Evolutionary conservation across 2,888 invertebrate species (phyloP), one percentile per base, ranked within the genome.

Genomic region (Linnaemya vulpina): DNA sequence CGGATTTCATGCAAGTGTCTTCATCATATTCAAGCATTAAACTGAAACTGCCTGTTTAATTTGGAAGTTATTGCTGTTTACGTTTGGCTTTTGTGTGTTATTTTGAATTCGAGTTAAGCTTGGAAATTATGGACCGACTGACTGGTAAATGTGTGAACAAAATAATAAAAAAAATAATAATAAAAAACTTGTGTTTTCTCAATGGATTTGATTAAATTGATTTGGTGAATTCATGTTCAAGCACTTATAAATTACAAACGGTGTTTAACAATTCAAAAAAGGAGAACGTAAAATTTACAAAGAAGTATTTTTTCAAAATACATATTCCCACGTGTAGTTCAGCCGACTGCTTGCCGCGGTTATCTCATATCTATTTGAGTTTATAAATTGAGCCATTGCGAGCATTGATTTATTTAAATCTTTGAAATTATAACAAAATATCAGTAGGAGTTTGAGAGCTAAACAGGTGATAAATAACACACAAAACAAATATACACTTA

Each of bases 381-480:
- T 11, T 58, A 25, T 73, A 73, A 58, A 73, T 80, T 67, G 71
- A 71, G 30, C 51, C 13, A 49, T 55, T 55, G 22, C 53, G 20
- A 53, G 35, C 35, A 58, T 10, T 46, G 25, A 58, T 78, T 62
- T 74, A 68, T 49, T 71, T 35, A 71, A 70, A 35, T 67, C 30
- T 75, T 74, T 70, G 55, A 60, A 65, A 65, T 58, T 58, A 63
- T 70, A 17, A 38, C 10, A 49, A 65, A 51, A 80, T 67, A 43
- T 38, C 73, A 70, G 84, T 81, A 75, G 81, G 81, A 65, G 84
- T 78, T 70, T 51, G 1, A 60, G 35, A 58, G 30, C 55, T 76
- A 62, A 84, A 38, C 71, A 49, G 79, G 60, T 73, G 70, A 85
- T 81, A 75, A 85, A 81, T 78, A 78, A 70, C 55, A 20, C 17